A percentile compares a stretch with the other conserved stretches of the same genome.
phyloP scores from a whole-genome alignment of 2,888 invertebrate genomes.

The Augiades crinisus region DNA sequence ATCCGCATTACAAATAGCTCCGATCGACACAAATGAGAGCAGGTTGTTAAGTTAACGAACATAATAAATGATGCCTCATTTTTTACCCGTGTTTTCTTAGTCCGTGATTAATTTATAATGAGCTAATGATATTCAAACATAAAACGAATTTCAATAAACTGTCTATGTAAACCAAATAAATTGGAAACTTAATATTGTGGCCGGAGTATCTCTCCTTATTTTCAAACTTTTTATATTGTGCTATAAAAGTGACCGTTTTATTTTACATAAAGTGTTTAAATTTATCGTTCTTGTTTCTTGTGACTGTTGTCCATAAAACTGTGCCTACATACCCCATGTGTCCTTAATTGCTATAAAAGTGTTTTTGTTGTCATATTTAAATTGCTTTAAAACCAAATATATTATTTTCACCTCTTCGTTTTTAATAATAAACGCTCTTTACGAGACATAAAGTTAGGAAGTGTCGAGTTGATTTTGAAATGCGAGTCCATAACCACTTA shows the following conservation, averaged over 20 bases:
- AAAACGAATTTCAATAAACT: conserved; percentile 21
- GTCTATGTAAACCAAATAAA: conserved; percentile 12
- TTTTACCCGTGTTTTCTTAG: conserved; percentile 25
- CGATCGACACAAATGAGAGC: conserved; percentile 23
- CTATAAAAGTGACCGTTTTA: conserved; percentile 59
- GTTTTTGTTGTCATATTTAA: conserved; percentile 15
- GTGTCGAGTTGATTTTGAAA: conserved; percentile 54
- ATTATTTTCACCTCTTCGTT: neutral
- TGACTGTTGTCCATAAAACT: conserved; percentile 42
- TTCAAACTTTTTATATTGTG: conserved; percentile 39
- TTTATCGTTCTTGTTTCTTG: conserved; percentile 64
- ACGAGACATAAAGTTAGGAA: conserved; percentile 38
- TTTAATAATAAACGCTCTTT: conserved; percentile 20
- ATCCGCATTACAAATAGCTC: conserved; percentile 21
- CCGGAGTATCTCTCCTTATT: conserved; percentile 41
- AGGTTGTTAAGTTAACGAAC: conserved; percentile 25
- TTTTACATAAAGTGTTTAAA: conserved; percentile 60
- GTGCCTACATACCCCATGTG: conserved; percentile 31
- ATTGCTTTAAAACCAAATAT: conserved; percentile 12
- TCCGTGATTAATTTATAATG: conserved; percentile 24
- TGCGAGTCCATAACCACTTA: conserved; percentile 63
- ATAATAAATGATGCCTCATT: conserved; percentile 26
- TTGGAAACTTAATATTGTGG: conserved; percentile 3
- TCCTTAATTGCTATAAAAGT: conserved; percentile 43
- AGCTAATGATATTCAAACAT: conserved; percentile 24